These are phyloP conservation scores for Periphyllus acericola DNA, from an alignment of 2,888 invertebrate species.

Conservation along the genomic window DNA sequence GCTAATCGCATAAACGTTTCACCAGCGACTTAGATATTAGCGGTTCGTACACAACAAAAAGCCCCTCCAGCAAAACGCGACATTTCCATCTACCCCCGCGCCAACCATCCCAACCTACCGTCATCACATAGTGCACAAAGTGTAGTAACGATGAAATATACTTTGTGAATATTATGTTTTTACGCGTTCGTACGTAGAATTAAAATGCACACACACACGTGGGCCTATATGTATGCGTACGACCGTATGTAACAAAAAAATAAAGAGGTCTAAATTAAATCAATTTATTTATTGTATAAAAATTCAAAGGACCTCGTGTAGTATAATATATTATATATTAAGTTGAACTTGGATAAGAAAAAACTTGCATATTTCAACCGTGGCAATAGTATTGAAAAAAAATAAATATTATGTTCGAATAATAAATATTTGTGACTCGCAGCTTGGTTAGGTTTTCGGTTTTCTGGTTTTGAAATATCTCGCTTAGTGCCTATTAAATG, in stretches of 20 bases:
- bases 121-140: neutral
- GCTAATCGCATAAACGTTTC: conserved; percentile 16
- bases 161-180: too few species aligned
- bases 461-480: neutral
- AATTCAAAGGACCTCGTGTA: too few species aligned
- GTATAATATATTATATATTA: neutral
- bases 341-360: neutral
- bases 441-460: neutral
- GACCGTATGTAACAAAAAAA: too few species aligned
- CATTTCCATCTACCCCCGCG: neutral
- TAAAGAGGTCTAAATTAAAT: too few species aligned
- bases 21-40: neutral
- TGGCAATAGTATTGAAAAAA: too few species aligned
- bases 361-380: too few species aligned
- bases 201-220: too few species aligned
- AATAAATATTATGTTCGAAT: too few species aligned
- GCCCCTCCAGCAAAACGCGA: neutral
- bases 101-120: neutral
- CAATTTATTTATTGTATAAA: too few species aligned
- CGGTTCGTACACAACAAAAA: neutral
- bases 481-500: neutral
- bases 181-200: too few species aligned
- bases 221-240: too few species aligned
- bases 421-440: too few species aligned
- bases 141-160: neutral